Evolutionary conservation across 1,140 invertebrate species (phyloP).

Genomic region (Ostrea edulis): DNA sequence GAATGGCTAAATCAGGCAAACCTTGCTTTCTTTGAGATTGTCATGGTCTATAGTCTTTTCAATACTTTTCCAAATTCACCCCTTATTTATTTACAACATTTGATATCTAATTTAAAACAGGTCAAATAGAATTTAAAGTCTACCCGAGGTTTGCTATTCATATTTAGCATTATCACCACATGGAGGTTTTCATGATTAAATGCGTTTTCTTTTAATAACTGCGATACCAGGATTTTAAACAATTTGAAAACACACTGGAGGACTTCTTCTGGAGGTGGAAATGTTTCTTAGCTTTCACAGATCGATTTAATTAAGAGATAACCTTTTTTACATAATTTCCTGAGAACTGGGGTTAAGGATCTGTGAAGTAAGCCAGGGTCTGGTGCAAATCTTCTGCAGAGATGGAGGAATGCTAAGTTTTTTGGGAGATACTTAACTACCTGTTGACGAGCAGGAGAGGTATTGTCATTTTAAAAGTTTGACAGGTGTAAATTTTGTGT

Average conservation of each 20-base stretch:
- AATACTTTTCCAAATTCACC: neutral
- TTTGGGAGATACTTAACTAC: neutral
- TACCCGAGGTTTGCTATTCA: conserved; percentile 6
- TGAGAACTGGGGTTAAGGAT: neutral
- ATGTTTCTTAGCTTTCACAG: neutral
- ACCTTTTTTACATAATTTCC: neutral
- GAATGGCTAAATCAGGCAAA: neutral
- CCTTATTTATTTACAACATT: conserved; percentile 8
- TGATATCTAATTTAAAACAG: conserved; percentile 20
- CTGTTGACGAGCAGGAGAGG: neutral
- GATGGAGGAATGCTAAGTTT: neutral
- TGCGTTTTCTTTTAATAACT: conserved; percentile 15
- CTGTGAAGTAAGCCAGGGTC: neutral
- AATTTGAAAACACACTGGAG: conserved; percentile 11
- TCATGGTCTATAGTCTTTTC: conserved; percentile 5
- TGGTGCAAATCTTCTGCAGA: neutral
- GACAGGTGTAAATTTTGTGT: neutral
- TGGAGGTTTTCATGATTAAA: conserved; percentile 23
- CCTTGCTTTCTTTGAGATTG: neutral
- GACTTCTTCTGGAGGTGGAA: neutral
- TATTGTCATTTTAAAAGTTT: neutral
- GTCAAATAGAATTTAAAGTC: conserved; percentile 17
- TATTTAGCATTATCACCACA: conserved; percentile 9
- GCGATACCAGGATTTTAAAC: conserved; percentile 21
- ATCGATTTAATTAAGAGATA: neutral